A percentile compares a stretch with the other conserved stretches of the same genome.
These are phyloP conservation scores for Drosophila carrolli DNA, from an alignment of 1,140 invertebrate species.

Conservation along the genomic window DNA sequence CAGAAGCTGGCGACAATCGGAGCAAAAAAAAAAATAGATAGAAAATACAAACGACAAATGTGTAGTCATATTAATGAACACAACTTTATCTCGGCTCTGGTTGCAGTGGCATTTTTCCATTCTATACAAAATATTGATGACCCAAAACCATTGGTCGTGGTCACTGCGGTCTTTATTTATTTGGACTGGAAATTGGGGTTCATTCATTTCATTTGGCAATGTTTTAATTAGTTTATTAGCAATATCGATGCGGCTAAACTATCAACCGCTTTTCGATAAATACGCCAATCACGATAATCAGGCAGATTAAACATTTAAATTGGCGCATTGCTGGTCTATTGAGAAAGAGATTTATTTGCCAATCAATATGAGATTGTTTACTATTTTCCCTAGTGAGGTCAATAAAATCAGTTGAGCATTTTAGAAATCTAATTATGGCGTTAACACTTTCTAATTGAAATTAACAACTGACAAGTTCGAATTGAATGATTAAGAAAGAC, in stretches of 20 bases:
- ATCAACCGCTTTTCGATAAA: conserved; percentile 43
- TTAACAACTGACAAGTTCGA: neutral
- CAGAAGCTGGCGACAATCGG: conserved; percentile 22
- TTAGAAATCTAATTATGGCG: neutral
- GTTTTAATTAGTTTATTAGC: conserved; percentile 47
- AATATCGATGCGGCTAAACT: conserved; percentile 16
- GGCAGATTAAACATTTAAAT: conserved; percentile 32
- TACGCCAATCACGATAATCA: conserved; percentile 25
- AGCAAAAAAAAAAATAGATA: conserved; percentile 5
- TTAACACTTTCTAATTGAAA: neutral
- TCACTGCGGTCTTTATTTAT: conserved; percentile 27
- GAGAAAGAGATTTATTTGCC: neutral
- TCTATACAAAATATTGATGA: conserved; percentile 15
- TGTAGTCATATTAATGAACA: conserved; percentile 24
- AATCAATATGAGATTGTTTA: neutral
- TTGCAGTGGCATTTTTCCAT: conserved; percentile 3
- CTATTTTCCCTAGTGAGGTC: neutral
- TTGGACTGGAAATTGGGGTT: conserved; percentile 16
- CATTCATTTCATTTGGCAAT: conserved; percentile 21
- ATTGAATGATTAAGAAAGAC: neutral
- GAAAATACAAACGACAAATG: conserved; percentile 23
- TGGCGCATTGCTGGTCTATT: conserved; percentile 15
- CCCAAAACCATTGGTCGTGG: conserved; percentile 16
- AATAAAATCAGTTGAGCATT: neutral
- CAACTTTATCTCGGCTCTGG: conserved; percentile 8